A percentile compares a stretch with the other conserved stretches of the same genome.
Conservation (phyloP, 2,888 invertebrate species). For the Cepaea hortensis region DNA sequence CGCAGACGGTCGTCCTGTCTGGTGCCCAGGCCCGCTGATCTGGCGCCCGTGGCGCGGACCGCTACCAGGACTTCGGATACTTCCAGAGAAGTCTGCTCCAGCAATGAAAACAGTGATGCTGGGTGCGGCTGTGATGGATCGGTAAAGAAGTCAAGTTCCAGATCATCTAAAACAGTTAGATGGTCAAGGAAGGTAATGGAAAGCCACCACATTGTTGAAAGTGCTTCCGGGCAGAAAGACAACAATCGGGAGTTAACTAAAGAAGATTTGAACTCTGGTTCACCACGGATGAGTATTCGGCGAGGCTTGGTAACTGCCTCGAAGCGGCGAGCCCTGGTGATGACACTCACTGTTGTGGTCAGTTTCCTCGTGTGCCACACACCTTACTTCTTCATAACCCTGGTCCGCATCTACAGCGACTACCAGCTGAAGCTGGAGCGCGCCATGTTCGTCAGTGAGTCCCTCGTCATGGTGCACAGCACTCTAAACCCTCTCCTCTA, state of each 20-base stretch:
- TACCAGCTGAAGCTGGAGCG: slow-evolving; percentile 64
- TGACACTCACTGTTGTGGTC: slow-evolving; percentile 77
- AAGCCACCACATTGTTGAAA: slow-evolving; percentile 27
- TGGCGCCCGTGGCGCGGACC: too few relatives aligned
- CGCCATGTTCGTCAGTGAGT: slow-evolving; percentile 66
- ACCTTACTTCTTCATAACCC: slow-evolving; percentile 77
- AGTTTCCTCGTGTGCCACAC: slow-evolving; percentile 77
- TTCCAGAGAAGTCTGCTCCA: neutral
- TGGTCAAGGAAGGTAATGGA: slow-evolving; percentile 42
- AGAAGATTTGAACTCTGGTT: slow-evolving; percentile 38
- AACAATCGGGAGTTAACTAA: neutral
- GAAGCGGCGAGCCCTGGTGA: slow-evolving; percentile 76
- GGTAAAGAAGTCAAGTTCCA: neutral
- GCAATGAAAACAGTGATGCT: neutral
- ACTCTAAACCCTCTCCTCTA: slow-evolving; percentile 77
- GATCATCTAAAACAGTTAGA: neutral
- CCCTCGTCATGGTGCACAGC: slow-evolving; percentile 73
- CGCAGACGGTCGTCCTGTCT: slow-evolving; percentile 8
- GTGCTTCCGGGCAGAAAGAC: neutral
- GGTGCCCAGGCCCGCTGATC: neutral
- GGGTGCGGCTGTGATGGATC: neutral
- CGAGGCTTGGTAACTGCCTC: slow-evolving; percentile 72
- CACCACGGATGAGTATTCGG: slow-evolving; percentile 65
- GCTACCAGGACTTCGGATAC: neutral
- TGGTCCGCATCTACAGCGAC: slow-evolving; percentile 75